A percentile compares a stretch with the other conserved stretches of the same genome.
Evolutionary conservation across 2,113 vertebrate species (phyloP).

Genomic region (Leucosticte australis): DNA sequence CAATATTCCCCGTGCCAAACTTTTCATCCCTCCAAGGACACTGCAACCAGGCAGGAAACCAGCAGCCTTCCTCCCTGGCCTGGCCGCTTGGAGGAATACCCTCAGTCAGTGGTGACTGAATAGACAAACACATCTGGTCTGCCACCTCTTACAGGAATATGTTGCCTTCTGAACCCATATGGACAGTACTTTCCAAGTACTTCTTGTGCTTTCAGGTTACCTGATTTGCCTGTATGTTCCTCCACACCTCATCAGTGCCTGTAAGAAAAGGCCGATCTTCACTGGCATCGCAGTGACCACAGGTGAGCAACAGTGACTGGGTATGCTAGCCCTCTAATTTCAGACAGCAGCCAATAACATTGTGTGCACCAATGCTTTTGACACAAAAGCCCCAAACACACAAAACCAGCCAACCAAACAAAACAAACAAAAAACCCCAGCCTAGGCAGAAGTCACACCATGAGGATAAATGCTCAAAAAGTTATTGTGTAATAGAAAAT

Average conservation of each 20-base stretch:
- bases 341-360: not conserved
- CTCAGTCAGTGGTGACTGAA: not conserved
- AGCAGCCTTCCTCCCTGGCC: not conserved
- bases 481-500: not conserved
- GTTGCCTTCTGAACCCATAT: rapidly evolving
- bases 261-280: not conserved
- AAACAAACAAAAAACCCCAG: not conserved
- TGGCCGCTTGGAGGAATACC: not conserved
- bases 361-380: not conserved
- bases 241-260: not conserved
- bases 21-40: rapidly evolving
- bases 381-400: not conserved
- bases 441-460: not conserved
- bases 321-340: not conserved
- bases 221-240: not conserved
- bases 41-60: not conserved
- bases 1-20: not conserved
- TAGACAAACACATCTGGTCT: not conserved
- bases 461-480: not conserved
- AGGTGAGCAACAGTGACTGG: not conserved
- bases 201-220: not conserved
- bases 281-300: not conserved
- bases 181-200: not conserved
- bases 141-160: not conserved
- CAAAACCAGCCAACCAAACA: not conserved